phyloP scores from a whole-genome alignment of 1,140 invertebrate species.

The Amyelois transitella region DNA sequence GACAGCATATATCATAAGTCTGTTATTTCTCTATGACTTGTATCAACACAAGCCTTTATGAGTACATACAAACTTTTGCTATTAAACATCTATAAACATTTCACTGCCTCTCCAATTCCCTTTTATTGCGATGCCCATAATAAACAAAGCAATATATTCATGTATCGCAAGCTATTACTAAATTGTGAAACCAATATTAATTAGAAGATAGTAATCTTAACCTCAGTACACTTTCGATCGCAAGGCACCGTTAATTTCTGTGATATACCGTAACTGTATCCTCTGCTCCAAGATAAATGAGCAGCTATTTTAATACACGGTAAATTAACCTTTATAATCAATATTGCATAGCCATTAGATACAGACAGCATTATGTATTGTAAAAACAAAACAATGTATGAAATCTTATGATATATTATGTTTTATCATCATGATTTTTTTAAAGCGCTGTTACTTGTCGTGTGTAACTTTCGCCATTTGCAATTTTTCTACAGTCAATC shows the following conservation, averaged over 20 bases:
- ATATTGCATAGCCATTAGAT: neutral
- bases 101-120: neutral
- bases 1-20: neutral
- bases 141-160: neutral
- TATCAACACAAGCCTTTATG: neutral
- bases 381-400: no score
- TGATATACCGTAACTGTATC: constrained; percentile 7
- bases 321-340: neutral
- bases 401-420: no score
- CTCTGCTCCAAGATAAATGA: constrained; percentile 2
- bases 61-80: neutral
- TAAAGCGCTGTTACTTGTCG: neutral
- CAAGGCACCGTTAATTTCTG: constrained; percentile 3
- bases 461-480: neutral
- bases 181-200: constrained; percentile 28
- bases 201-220: constrained; percentile 30
- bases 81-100: neutral
- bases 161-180: neutral
- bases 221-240: constrained; percentile 4
- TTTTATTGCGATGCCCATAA: neutral
- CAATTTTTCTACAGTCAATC: neutral
- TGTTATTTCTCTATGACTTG: neutral
- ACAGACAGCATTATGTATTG: neutral
- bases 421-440: neutral
- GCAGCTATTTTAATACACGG: neutral